Conservation (phyloP, 2,888 invertebrate genomes). For the Stomorhina lunata region DNA sequence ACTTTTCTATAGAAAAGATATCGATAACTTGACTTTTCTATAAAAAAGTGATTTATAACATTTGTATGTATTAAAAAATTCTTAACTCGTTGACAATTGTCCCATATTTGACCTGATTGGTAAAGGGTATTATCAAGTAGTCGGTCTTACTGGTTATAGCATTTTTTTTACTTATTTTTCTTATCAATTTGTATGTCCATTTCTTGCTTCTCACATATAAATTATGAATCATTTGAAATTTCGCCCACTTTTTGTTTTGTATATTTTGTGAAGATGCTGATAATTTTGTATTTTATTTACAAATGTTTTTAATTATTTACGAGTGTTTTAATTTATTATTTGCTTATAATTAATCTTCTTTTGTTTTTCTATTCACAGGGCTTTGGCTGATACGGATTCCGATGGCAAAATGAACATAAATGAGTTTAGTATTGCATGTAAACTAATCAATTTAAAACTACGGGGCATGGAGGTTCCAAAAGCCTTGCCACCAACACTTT, state of each 20-base stretch:
- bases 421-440: conserved; percentile 99
- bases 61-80: too few species aligned
- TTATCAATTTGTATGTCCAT: conserved; percentile 13
- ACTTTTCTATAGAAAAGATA: too few species aligned
- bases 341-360: conserved; percentile 14
- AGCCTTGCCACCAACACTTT: conserved; percentile 87
- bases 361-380: conserved; percentile 81
- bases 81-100: too few species aligned
- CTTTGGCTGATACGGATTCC: conserved; percentile 95
- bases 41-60: too few species aligned
- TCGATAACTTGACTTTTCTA: too few species aligned
- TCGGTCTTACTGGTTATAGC: neutral
- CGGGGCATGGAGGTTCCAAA: conserved; percentile 95
- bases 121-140: too few species aligned
- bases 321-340: neutral
- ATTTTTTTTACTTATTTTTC: neutral
- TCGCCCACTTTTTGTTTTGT: conserved; percentile 40
- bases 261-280: conserved; percentile 34
- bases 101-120: too few species aligned
- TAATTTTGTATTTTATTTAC: conserved; percentile 17
- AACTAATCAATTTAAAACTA: conserved; percentile 95
- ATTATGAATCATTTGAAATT: conserved; percentile 31
- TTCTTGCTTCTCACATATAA: neutral
- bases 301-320: neutral
- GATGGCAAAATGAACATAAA: conserved; percentile 98